These are phyloP conservation scores for Lottia scabra DNA, from an alignment of 2,888 invertebrate species.

Conservation along the genomic window DNA sequence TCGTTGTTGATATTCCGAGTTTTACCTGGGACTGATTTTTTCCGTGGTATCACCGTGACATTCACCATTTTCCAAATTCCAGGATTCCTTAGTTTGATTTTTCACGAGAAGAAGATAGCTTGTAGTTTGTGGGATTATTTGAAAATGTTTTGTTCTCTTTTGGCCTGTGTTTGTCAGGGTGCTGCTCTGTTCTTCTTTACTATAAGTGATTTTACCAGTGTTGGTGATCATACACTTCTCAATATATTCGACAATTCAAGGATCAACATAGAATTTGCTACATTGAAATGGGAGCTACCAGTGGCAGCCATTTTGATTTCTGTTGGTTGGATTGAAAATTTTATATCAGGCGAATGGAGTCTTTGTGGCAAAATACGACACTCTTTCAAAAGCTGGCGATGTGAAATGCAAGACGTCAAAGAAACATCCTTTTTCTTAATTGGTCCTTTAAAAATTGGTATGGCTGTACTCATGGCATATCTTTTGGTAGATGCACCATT, in stretches of 20 bases:
- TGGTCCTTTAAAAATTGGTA: slow-evolving; percentile 53
- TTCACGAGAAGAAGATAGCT: slow-evolving; percentile 44
- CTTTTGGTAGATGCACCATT: slow-evolving; percentile 42
- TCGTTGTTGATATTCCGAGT: slow-evolving; percentile 64
- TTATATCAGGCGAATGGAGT: slow-evolving; percentile 74
- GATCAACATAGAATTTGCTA: slow-evolving; percentile 63
- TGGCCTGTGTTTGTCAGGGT: slow-evolving; percentile 52
- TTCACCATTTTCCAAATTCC: slow-evolving; percentile 63
- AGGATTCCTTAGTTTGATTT: slow-evolving; percentile 60
- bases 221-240: slow-evolving; percentile 41
- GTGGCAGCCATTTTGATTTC: slow-evolving; percentile 87
- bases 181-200: slow-evolving; percentile 44
- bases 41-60: slow-evolving; percentile 63
- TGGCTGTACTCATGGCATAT: slow-evolving; percentile 47
- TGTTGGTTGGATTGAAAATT: slow-evolving; percentile 99
- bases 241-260: slow-evolving; percentile 34
- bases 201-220: slow-evolving; percentile 36
- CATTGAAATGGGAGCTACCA: slow-evolving; percentile 84
- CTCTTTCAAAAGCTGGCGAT: slow-evolving; percentile 53
- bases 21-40: slow-evolving; percentile 60
- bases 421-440: slow-evolving; percentile 53
- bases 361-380: slow-evolving; percentile 48
- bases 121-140: slow-evolving; percentile 42
- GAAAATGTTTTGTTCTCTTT: slow-evolving; percentile 38
- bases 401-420: slow-evolving; percentile 49